Evolutionary conservation across 35 echinoderm and acorn worm genomes (phyloP).

Genomic region (Ophiothrix spiculata): DNA sequence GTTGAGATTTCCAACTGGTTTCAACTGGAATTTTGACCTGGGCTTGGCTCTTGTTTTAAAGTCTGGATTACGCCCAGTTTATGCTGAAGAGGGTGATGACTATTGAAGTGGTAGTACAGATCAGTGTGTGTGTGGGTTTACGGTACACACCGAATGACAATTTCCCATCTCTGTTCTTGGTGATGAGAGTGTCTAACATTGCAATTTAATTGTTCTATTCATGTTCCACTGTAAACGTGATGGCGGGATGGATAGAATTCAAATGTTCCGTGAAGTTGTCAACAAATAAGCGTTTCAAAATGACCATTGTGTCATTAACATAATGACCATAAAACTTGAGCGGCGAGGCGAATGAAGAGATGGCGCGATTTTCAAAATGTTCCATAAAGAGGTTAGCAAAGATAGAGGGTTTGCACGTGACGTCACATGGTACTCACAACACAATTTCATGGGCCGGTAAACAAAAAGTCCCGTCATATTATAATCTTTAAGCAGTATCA

Average conservation of each 20-base stretch:
- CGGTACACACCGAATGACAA: not conserved
- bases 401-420: too few relatives aligned
- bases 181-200: not conserved
- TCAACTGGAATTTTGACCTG: too few relatives aligned
- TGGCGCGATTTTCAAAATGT: not conserved
- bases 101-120: not conserved
- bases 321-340: not conserved
- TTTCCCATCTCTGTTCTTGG: not conserved
- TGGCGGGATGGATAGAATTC: not conserved
- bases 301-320: not conserved
- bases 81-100: not conserved
- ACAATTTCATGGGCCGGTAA: too few relatives aligned
- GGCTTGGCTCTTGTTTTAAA: too few relatives aligned
- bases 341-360: not conserved
- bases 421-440: too few relatives aligned
- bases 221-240: not conserved
- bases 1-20: too few relatives aligned
- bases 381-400: constrained; percentile 25
- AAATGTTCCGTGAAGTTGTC: not conserved
- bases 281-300: not conserved
- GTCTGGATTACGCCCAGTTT: not conserved
- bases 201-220: not conserved
- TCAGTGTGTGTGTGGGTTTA: not conserved
- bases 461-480: too few relatives aligned
- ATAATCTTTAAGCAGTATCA: too few relatives aligned